Percentiles rank a stretch among this genome's conserved stretches.
Evolutionary conservation across 2,113 vertebrate species (phyloP).

Genomic region (Oncorhynchus masou): DNA sequence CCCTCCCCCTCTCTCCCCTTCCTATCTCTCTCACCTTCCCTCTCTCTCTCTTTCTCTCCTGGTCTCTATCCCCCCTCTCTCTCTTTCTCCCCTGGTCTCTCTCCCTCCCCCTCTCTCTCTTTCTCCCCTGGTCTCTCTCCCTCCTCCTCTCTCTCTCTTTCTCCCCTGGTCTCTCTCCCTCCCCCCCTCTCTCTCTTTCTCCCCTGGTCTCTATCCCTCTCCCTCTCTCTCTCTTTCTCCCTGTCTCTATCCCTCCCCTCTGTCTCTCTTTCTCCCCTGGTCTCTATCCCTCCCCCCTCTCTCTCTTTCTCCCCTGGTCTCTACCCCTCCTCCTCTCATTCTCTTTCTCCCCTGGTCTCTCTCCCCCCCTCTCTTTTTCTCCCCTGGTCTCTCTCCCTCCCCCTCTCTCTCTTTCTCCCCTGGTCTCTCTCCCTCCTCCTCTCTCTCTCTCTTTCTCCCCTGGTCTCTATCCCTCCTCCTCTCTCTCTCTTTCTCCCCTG

Average conservation of each 20-base stretch:
- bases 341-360: neutral
- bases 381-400: too few species aligned
- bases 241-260: too few species aligned
- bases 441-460: neutral
- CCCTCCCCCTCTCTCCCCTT: too few species aligned
- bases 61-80: neutral
- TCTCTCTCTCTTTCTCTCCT: neutral
- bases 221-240: neutral
- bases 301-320: neutral
- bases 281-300: neutral
- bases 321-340: neutral
- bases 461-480: neutral
- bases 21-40: neutral
- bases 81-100: neutral
- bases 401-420: too few species aligned
- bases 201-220: too few species aligned
- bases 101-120: slow-evolving; percentile 5
- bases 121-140: neutral
- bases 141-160: neutral
- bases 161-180: neutral
- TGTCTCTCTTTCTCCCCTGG: too few species aligned
- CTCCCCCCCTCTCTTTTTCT: too few species aligned
- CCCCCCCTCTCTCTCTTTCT: neutral
- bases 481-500: neutral
- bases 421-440: neutral